phyloP scores from a whole-genome alignment of 2,797 vertebrate species.

The Phrynocephalus guinanensis region DNA sequence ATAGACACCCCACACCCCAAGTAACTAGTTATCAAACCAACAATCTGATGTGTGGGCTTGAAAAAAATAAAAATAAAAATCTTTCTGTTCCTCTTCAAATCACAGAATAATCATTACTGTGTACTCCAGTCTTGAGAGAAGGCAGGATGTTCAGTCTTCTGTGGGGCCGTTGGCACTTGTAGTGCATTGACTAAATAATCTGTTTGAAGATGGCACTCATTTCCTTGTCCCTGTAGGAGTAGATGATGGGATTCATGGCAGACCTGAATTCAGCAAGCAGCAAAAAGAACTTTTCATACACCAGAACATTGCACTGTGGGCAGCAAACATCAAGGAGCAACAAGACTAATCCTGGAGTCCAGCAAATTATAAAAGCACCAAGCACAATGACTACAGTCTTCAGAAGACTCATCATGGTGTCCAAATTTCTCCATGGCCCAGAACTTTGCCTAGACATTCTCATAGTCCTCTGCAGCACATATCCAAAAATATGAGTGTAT shows the following conservation, averaged over 20 bases:
- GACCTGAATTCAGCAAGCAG: slow-evolving; percentile 98
- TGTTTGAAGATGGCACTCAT: slow-evolving; percentile 98
- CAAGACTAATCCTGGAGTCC: slow-evolving; percentile 96
- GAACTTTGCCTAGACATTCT: slow-evolving; percentile 98
- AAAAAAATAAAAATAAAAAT: no score
- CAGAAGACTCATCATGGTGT: slow-evolving; percentile 99
- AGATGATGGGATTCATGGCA: slow-evolving; percentile 99
- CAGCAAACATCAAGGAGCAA: slow-evolving; percentile 96
- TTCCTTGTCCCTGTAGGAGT: slow-evolving; percentile 98
- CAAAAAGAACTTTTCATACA: slow-evolving; percentile 97
- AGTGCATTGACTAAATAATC: slow-evolving; percentile 95
- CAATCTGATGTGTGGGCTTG: neutral
- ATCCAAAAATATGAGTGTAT: slow-evolving; percentile 98
- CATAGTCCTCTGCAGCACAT: slow-evolving; percentile 98
- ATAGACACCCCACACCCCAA: rapidly evolving
- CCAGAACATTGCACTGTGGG: slow-evolving; percentile 88
- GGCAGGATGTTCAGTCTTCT: slow-evolving; percentile 91
- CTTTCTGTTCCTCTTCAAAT: slow-evolving; percentile 79
- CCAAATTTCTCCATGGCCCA: slow-evolving; percentile 92
- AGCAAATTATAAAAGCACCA: slow-evolving; percentile 97
- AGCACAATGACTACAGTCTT: slow-evolving; percentile 98
- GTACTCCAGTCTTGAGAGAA: slow-evolving; percentile 91
- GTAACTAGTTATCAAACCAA: neutral
- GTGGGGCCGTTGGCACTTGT: slow-evolving; percentile 89
- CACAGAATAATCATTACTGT: slow-evolving; percentile 95